Conservation (phyloP, 2,797 vertebrate species). For the Acestrorhynchus altus region DNA sequence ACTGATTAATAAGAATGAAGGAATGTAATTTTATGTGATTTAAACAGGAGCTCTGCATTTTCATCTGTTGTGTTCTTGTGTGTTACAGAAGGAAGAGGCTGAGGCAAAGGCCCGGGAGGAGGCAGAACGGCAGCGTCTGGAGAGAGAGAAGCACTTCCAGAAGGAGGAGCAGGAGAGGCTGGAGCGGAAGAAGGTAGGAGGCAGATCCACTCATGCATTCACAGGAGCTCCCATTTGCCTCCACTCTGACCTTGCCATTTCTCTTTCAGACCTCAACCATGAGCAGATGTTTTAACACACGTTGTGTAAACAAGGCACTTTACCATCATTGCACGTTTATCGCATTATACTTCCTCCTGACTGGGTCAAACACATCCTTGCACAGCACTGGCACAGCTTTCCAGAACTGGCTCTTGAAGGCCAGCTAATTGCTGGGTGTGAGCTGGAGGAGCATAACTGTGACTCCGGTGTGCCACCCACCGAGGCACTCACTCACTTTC, state of each 20-base stretch:
- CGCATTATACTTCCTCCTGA: slow-evolving; percentile 10
- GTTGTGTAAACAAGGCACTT: slow-evolving; percentile 7
- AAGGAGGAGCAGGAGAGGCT: slow-evolving; percentile 95
- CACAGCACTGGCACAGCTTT: slow-evolving; percentile 22
- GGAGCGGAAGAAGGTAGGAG: slow-evolving; percentile 89
- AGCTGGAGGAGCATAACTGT: not conserved
- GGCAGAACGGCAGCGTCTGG: slow-evolving; percentile 90
- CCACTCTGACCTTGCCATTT: not conserved
- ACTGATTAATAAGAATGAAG: too few species aligned
- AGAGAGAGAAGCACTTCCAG: slow-evolving; percentile 97
- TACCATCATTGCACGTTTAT: slow-evolving; percentile 2
- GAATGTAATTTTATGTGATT: too few species aligned
- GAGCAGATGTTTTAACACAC: slow-evolving; percentile 9
- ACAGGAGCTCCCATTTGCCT: not conserved
- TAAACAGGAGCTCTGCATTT: not conserved
- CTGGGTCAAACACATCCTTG: slow-evolving; percentile 19
- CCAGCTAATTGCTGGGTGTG: slow-evolving; percentile 23
- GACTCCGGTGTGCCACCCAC: slow-evolving; percentile 1
- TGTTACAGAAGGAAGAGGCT: slow-evolving; percentile 89
- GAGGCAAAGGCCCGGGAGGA: slow-evolving; percentile 89
- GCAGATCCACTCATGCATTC: not conserved
- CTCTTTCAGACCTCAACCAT: slow-evolving; percentile 4
- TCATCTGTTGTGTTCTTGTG: slow-evolving; percentile 17
- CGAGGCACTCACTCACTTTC: slow-evolving; percentile 19
- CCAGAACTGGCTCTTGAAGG: not conserved